Evolutionary conservation across 2,797 vertebrate genomes (phyloP).

Genomic region (Xenopus petersii): DNA sequence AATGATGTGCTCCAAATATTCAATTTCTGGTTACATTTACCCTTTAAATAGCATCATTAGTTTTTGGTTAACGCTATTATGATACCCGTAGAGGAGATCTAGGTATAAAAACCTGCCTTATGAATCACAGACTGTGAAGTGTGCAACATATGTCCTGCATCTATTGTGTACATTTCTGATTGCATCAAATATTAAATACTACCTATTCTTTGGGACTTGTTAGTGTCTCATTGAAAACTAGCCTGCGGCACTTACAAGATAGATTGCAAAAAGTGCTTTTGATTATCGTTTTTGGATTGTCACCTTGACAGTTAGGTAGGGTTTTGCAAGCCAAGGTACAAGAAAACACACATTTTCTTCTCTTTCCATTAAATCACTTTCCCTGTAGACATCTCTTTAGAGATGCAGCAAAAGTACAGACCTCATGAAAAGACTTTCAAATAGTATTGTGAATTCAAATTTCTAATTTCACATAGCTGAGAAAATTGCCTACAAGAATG

Average conservation of each 20-base stretch:
- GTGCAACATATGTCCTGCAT: constrained; percentile 57
- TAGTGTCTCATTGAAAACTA: constrained; percentile 76
- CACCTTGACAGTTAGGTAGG: constrained; percentile 74
- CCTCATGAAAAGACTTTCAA: constrained; percentile 66
- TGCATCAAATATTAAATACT: constrained; percentile 76
- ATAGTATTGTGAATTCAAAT: constrained; percentile 53
- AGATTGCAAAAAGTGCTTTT: constrained; percentile 74
- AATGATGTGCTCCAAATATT: too few species aligned
- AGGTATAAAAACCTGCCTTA: constrained; percentile 18
- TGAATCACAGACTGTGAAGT: constrained; percentile 30
- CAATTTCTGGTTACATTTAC: not conserved
- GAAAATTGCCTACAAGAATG: constrained; percentile 7
- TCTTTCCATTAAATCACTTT: constrained; percentile 61
- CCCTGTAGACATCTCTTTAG: constrained; percentile 60
- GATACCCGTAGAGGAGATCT: not conserved
- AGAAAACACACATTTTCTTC: constrained; percentile 59
- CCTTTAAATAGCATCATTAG: not conserved
- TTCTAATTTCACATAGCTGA: constrained; percentile 26
- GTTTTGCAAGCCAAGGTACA: constrained; percentile 63
- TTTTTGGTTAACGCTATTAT: not conserved
- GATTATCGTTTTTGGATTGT: constrained; percentile 77
- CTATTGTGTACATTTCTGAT: constrained; percentile 65
- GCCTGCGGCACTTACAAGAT: constrained; percentile 74
- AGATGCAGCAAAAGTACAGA: constrained; percentile 61
- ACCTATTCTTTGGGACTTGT: constrained; percentile 74